Evolutionary conservation across 2,888 invertebrate genomes (phyloP).

Genomic region (Scrobipalpa atriplicella): DNA sequence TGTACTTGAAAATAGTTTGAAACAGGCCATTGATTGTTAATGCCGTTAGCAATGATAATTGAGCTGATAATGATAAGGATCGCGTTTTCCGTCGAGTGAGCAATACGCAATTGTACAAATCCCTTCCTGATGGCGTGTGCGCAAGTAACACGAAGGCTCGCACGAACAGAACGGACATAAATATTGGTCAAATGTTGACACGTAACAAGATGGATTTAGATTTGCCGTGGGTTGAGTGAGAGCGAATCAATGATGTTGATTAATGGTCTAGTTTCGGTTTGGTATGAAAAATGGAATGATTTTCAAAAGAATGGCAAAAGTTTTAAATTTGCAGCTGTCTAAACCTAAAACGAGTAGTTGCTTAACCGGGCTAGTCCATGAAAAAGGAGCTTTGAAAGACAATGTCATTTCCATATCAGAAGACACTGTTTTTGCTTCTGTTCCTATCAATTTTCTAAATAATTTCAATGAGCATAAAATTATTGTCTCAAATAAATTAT

Average conservation of each 20-base stretch:
- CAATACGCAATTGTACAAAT: not conserved
- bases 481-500: too few relatives aligned
- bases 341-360: too few relatives aligned
- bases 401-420: too few relatives aligned
- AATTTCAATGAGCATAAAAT: too few relatives aligned
- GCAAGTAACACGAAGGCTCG: not conserved
- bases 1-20: too few relatives aligned
- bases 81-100: constrained; percentile 6
- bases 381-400: too few relatives aligned
- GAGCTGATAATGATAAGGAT: constrained; percentile 7
- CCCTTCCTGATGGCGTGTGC: constrained; percentile 10
- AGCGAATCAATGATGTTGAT: not conserved
- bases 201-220: not conserved
- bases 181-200: constrained; percentile 13
- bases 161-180: constrained; percentile 6
- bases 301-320: too few relatives aligned
- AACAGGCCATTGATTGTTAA: not conserved
- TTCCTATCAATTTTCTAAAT: too few relatives aligned
- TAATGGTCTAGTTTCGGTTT: not conserved
- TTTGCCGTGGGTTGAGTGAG: constrained; percentile 1
- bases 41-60: constrained; percentile 10
- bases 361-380: too few relatives aligned
- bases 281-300: not conserved
- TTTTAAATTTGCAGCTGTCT: too few relatives aligned
- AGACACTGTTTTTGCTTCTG: too few relatives aligned